phyloP scores from a whole-genome alignment of 2,888 invertebrate species.

The Ormia ochracea region DNA sequence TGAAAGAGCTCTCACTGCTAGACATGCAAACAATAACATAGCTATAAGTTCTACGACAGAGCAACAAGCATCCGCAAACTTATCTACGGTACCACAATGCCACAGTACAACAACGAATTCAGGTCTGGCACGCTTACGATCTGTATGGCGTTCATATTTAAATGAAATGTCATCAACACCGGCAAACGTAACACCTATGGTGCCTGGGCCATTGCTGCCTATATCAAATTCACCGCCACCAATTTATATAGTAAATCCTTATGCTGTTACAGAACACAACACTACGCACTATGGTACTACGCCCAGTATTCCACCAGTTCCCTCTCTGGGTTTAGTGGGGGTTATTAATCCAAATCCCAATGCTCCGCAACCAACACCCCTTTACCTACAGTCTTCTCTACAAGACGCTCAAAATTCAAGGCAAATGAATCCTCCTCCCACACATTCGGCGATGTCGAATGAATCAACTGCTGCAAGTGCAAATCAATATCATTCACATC shows the following conservation, averaged over 20 bases:
- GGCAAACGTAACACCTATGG: conserved; percentile 17
- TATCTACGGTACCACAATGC: conserved; percentile 40
- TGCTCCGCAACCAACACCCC: conserved; percentile 39
- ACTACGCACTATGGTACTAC: conserved; percentile 39
- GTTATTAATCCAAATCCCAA: conserved; percentile 43
- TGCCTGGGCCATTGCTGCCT: conserved; percentile 34
- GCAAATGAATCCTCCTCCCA: conserved; percentile 45
- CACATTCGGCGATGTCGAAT: conserved; percentile 39
- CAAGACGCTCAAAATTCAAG: conserved; percentile 45
- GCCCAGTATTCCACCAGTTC: conserved; percentile 38
- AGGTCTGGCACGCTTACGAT: conserved; percentile 40
- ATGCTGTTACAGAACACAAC: conserved; percentile 43
- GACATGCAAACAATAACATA: conserved; percentile 22
- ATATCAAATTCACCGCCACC: conserved; percentile 54
- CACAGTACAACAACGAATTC: conserved; percentile 36
- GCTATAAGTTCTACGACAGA: conserved; percentile 30
- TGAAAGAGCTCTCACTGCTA: conserved; percentile 13
- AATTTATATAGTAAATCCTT: conserved; percentile 52
- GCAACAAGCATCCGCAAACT: background rate
- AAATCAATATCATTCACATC: conserved; percentile 57
- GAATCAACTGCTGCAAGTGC: conserved; percentile 55
- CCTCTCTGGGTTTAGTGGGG: conserved; percentile 47
- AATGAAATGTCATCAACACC: conserved; percentile 27
- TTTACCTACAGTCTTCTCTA: conserved; percentile 43
- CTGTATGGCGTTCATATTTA: conserved; percentile 53